A percentile compares a stretch with the other conserved stretches of the same genome.
Evolutionary conservation across 2,888 invertebrate species (phyloP).

Genomic region (Drosophila greeni): DNA sequence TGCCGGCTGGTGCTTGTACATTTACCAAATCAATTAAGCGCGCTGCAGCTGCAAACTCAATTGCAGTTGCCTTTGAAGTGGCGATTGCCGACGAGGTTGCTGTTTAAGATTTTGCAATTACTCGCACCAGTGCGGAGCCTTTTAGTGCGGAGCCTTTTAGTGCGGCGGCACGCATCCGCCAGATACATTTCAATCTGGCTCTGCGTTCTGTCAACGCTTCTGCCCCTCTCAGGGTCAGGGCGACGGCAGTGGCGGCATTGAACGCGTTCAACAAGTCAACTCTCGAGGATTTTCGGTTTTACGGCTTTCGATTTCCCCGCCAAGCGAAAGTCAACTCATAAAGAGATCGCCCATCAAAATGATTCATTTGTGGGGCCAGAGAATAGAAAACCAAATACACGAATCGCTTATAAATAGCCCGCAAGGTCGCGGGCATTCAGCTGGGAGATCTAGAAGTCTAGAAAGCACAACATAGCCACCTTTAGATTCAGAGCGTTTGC

Average conservation of each 20-base stretch:
- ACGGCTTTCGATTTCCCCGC: slow-evolving; percentile 34
- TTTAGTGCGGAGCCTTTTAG: slow-evolving; percentile 20
- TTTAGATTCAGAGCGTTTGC: slow-evolving; percentile 28
- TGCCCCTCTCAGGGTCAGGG: slow-evolving; percentile 35
- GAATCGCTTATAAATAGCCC: slow-evolving; percentile 56
- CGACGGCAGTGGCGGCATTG: slow-evolving; percentile 50
- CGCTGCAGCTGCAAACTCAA: slow-evolving; percentile 63
- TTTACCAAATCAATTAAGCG: slow-evolving; percentile 62
- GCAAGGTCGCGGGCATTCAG: slow-evolving; percentile 57
- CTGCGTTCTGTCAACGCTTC: slow-evolving; percentile 30
- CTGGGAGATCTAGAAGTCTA: slow-evolving; percentile 35
- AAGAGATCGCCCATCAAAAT: slow-evolving; percentile 51
- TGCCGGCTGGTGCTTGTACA: neutral
- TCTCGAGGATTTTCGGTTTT: slow-evolving; percentile 40
- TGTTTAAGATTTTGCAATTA: slow-evolving; percentile 47
- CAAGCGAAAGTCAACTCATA: slow-evolving; percentile 52
- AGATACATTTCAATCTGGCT: slow-evolving; percentile 22
- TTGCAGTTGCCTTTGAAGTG: slow-evolving; percentile 63
- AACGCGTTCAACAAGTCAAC: slow-evolving; percentile 58
- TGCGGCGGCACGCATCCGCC: slow-evolving; percentile 5
- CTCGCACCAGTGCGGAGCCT: slow-evolving; percentile 31
- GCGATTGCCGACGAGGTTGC: slow-evolving; percentile 28
- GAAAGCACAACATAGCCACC: slow-evolving; percentile 42
- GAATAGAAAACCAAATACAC: slow-evolving; percentile 38
- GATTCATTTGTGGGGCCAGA: slow-evolving; percentile 54